Percentiles rank a stretch among this genome's conserved stretches.
phyloP scores from a whole-genome alignment of 2,888 invertebrate genomes.

The Heliconius ethilla region DNA sequence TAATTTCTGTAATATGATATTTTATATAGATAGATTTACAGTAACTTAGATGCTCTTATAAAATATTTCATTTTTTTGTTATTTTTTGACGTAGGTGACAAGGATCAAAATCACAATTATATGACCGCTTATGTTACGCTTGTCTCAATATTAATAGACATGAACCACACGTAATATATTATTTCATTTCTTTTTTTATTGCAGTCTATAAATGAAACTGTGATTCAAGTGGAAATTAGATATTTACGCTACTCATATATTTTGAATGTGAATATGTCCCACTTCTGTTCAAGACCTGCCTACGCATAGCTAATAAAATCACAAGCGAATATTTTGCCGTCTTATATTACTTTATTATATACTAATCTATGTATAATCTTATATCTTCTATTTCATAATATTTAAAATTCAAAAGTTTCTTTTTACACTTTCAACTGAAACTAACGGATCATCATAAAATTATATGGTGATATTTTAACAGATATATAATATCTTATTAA shows the following conservation, averaged over 20 bases:
- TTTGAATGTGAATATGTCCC: constrained; percentile 25
- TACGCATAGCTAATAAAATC: constrained; percentile 35
- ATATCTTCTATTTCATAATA: background rate
- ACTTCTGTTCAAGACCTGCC: constrained; percentile 25
- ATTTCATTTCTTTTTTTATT: constrained; percentile 24
- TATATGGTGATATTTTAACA: too few relatives aligned
- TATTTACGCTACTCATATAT: background rate
- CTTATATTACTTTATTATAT: constrained; percentile 14
- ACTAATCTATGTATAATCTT: background rate
- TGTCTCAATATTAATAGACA: too few relatives aligned
- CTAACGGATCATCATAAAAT: background rate
- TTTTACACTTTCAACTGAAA: background rate
- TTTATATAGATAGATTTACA: too few relatives aligned
- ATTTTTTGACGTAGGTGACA: too few relatives aligned
- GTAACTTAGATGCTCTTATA: too few relatives aligned
- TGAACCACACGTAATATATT: background rate
- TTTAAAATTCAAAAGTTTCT: background rate
- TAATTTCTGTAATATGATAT: too few relatives aligned
- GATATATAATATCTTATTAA: too few relatives aligned
- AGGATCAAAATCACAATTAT: too few relatives aligned
- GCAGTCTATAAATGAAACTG: background rate
- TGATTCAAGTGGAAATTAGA: constrained; percentile 16
- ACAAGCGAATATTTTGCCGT: constrained; percentile 32
- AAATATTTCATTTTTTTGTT: too few relatives aligned
- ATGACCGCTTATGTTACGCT: too few relatives aligned